These are phyloP conservation scores for Agrilus cyanescens DNA, from an alignment of 2,888 invertebrate genomes.

Conservation along the genomic window DNA sequence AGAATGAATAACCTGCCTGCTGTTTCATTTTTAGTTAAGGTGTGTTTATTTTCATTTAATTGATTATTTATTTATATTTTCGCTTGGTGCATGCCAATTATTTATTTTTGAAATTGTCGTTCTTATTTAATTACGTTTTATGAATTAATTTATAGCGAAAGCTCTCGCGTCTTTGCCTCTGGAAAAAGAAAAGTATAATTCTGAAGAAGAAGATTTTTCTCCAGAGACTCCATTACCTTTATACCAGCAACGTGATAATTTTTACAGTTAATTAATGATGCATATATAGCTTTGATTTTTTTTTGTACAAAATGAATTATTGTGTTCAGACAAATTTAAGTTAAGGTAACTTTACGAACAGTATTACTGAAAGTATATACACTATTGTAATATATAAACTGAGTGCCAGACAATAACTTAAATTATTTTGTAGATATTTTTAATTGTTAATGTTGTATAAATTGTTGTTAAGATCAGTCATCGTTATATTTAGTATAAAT, in stretches of 20 bases:
- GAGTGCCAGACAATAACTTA: slow-evolving; percentile 30
- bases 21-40: slow-evolving; percentile 17
- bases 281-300: slow-evolving; percentile 19
- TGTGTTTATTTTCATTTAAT: slow-evolving; percentile 19
- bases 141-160: slow-evolving; percentile 36
- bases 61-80: slow-evolving; percentile 35
- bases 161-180: slow-evolving; percentile 62
- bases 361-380: slow-evolving; percentile 11
- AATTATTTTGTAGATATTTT: slow-evolving; percentile 4
- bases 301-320: slow-evolving; percentile 28
- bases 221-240: slow-evolving; percentile 71
- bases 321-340: slow-evolving; percentile 22
- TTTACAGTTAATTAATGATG: slow-evolving; percentile 40
- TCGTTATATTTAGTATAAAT: too few relatives aligned
- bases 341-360: slow-evolving; percentile 11
- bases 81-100: slow-evolving; percentile 11
- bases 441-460: slow-evolving; percentile 9
- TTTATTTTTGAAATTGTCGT: slow-evolving; percentile 6
- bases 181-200: slow-evolving; percentile 38
- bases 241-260: slow-evolving; percentile 79
- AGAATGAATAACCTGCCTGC: slow-evolving; percentile 23
- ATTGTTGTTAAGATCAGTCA: too few relatives aligned
- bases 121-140: too few relatives aligned
- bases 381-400: slow-evolving; percentile 21
- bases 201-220: slow-evolving; percentile 60